Percentiles rank a stretch among this genome's conserved stretches.
phyloP scores from a whole-genome alignment of 2,888 invertebrate genomes.

The Acanthosepion lycidas region DNA sequence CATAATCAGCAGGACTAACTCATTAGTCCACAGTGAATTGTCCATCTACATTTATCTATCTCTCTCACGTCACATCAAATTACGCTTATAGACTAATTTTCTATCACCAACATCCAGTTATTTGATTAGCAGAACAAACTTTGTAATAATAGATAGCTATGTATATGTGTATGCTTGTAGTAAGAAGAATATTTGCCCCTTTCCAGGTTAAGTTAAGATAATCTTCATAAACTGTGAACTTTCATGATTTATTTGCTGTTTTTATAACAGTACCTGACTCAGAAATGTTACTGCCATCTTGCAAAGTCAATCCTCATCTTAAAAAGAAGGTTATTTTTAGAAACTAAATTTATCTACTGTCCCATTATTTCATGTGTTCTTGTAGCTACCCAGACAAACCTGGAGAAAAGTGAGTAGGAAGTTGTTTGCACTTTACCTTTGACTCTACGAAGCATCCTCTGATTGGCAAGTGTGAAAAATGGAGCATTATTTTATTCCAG shows the following conservation, averaged over 20 bases:
- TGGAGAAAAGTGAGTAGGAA: background rate
- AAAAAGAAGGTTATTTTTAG: background rate
- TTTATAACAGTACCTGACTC: background rate
- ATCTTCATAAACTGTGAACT: background rate
- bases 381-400: background rate
- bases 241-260: background rate
- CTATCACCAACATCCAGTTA: too few relatives aligned
- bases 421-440: background rate
- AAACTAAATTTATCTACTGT: background rate
- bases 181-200: background rate
- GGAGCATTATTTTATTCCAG: background rate
- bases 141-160: background rate
- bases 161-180: background rate
- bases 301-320: background rate
- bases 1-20: too few relatives aligned
- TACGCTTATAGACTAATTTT: too few relatives aligned
- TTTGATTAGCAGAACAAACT: too few relatives aligned
- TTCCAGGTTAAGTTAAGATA: background rate
- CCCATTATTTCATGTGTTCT: too few relatives aligned
- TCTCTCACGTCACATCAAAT: too few relatives aligned
- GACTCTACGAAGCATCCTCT: background rate
- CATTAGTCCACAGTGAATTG: too few relatives aligned
- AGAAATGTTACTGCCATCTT: background rate
- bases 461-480: background rate
- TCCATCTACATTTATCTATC: too few relatives aligned